Conservation (phyloP, 2,888 invertebrate species). For the Calliscelio sp. region DNA sequence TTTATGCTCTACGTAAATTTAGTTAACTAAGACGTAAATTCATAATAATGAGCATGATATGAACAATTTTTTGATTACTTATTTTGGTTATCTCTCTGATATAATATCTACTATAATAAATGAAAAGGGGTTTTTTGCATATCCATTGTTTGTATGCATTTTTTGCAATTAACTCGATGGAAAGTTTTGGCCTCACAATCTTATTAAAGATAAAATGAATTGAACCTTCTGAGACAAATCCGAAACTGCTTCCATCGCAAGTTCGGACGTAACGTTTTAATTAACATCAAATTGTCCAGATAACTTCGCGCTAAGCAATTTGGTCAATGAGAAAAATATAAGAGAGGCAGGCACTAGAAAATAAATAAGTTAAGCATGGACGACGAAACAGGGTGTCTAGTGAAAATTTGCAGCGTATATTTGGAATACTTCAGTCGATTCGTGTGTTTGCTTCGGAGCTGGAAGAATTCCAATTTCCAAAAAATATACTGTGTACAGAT, state of each 20-base stretch:
- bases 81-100: constrained; percentile 13
- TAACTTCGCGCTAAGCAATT: constrained; percentile 26
- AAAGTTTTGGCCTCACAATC: constrained; percentile 19
- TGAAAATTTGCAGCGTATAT: constrained; percentile 32
- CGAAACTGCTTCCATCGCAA: constrained; percentile 31
- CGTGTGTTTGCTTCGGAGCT: constrained; percentile 46
- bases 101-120: no score
- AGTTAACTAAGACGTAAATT: constrained; percentile 20
- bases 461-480: constrained; percentile 60
- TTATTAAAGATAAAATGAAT: constrained; percentile 28
- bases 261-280: constrained; percentile 31
- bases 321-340: constrained; percentile 34
- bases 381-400: constrained; percentile 55
- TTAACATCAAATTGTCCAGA: constrained; percentile 35
- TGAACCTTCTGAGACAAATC: constrained; percentile 12
- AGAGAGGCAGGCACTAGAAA: constrained; percentile 37
- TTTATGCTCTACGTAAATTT: neutral
- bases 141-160: constrained; percentile 1
- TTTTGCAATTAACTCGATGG: constrained; percentile 12
- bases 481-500: constrained; percentile 50
- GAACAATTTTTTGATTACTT: constrained; percentile 1
- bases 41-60: neutral
- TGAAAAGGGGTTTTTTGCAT: no score
- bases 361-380: constrained; percentile 38
- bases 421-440: constrained; percentile 41